These are phyloP conservation scores for Gouania willdenowi DNA, from an alignment of 2,797 vertebrate genomes.

Conservation along the genomic window DNA sequence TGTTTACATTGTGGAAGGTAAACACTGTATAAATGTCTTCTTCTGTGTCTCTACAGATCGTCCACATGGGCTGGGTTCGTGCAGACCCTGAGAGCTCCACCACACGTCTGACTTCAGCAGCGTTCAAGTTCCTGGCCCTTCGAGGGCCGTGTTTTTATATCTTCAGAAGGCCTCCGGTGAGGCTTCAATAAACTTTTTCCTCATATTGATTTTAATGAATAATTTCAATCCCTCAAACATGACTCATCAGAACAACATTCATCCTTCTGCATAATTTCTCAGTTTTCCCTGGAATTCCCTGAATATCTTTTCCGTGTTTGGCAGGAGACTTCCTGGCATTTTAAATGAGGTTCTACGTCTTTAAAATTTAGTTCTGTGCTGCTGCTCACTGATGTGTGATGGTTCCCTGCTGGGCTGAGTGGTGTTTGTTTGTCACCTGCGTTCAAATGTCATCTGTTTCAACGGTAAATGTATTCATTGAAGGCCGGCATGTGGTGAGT, in stretches of 20 bases:
- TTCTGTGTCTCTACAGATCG: conserved; percentile 73
- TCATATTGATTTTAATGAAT: not conserved
- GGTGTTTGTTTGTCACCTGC: conserved; percentile 2
- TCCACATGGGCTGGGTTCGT: conserved; percentile 92
- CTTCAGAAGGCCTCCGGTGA: conserved; percentile 88
- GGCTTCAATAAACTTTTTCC: not conserved
- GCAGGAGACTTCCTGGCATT: too few species aligned
- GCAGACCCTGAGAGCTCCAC: conserved; percentile 76
- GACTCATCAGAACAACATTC: too few species aligned
- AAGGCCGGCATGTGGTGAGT: not conserved
- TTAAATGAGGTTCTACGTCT: too few species aligned
- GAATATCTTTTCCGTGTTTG: too few species aligned
- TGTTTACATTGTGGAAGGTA: too few species aligned
- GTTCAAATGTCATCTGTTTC: conserved; percentile 5
- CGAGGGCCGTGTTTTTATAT: conserved; percentile 85
- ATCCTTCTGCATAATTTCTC: too few species aligned
- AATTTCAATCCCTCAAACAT: too few species aligned
- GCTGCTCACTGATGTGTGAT: conserved; percentile 14
- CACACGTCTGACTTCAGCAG: conserved; percentile 61
- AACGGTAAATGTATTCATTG: conserved; percentile 8
- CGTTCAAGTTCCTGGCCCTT: conserved; percentile 87
- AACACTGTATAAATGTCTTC: conserved; percentile 27
- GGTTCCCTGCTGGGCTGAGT: not conserved
- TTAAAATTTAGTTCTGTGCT: not conserved
- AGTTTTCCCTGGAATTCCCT: too few species aligned